Evolutionary conservation across 2,888 invertebrate genomes (phyloP).

Genomic region (Polylopha cassiicola): DNA sequence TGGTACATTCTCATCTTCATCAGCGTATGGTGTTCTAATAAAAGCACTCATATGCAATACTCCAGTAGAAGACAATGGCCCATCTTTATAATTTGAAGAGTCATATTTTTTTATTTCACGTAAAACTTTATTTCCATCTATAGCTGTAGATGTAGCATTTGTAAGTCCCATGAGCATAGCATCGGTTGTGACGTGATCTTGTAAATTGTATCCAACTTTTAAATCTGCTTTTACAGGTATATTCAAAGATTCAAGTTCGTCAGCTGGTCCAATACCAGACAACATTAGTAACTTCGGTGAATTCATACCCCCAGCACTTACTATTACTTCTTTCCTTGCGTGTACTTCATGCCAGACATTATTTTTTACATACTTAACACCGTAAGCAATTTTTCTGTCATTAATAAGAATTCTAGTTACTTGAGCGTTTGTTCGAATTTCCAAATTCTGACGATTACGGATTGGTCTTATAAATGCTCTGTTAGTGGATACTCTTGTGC

Average conservation of each 20-base stretch:
- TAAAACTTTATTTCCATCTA: constrained; percentile 46
- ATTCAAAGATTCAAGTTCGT: constrained; percentile 58
- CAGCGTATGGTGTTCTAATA: constrained; percentile 73
- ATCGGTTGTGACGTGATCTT: constrained; percentile 80
- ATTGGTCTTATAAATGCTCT: constrained; percentile 80
- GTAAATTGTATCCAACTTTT: constrained; percentile 84
- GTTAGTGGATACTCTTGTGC: constrained; percentile 78
- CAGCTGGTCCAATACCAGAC: constrained; percentile 79
- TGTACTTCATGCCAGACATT: constrained; percentile 33
- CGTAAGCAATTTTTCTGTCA: constrained; percentile 41
- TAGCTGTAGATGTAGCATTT: constrained; percentile 68
- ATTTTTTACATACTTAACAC: constrained; percentile 44
- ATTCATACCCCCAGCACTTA: constrained; percentile 77
- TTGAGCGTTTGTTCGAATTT: constrained; percentile 64
- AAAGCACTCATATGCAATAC: constrained; percentile 77
- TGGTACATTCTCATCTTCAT: constrained; percentile 68
- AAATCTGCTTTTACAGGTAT: constrained; percentile 78
- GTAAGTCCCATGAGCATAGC: constrained; percentile 72
- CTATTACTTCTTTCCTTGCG: constrained; percentile 77
- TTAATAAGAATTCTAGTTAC: constrained; percentile 77
- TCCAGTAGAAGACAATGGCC: constrained; percentile 74
- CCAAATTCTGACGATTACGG: constrained; percentile 69
- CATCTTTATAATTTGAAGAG: constrained; percentile 40
- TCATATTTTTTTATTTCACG: constrained; percentile 55
- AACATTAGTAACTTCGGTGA: constrained; percentile 80